Base-by-base conservation (phyloP, 2,113 vertebrate genomes). In the Lamprologus ornatipinnis region DNA sequence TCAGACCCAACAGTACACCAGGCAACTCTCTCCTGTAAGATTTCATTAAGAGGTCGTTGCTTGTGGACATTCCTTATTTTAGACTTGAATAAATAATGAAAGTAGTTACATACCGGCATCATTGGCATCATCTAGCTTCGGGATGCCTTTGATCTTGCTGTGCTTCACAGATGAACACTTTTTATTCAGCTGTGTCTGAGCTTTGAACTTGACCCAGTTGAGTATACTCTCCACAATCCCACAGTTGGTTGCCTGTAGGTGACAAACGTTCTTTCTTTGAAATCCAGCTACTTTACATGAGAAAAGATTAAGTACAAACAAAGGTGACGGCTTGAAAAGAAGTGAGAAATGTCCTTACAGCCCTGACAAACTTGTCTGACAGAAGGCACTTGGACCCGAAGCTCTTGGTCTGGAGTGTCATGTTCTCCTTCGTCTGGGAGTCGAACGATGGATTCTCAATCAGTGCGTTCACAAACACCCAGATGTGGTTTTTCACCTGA, bases 201-300 rank as follows among this genome's bases (percentile, higher is more conserved):
- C 99, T 94, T 99, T 99, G 93, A 99, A 99, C 96, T 99, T 99
- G 70, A 99, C 99, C 99, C 98, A 99, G 92, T 99, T 99, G 91
- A 99, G 96, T 75, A 99, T 99, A 90, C 98, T 99, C 95, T 99
- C 99, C 83, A 99, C 98, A 81, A 99, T 99, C 79, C 99, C 99
- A 94, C 99, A 99, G 95, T 99, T 99, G 57, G 98, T 99, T 8
- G 98, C 98, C 99, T 99, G 90, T 9, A 28, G 85, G 86, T 5
- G 83, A 91, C 82, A 85, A 63, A 81, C 7, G 11, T 51, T 3
- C 2, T 21, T 81, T 86, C 9, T 60, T 31, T 11, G 37, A 40
- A n/a, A 7, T 17, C 6, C 33, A 4, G 28, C 9, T 53, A 53
- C n/a, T 80, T 35, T 47, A 37, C 13, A 14, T 3, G 6, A 83